Conservation (phyloP, 2,888 invertebrate species). For the Anagyrus pseudococci region DNA sequence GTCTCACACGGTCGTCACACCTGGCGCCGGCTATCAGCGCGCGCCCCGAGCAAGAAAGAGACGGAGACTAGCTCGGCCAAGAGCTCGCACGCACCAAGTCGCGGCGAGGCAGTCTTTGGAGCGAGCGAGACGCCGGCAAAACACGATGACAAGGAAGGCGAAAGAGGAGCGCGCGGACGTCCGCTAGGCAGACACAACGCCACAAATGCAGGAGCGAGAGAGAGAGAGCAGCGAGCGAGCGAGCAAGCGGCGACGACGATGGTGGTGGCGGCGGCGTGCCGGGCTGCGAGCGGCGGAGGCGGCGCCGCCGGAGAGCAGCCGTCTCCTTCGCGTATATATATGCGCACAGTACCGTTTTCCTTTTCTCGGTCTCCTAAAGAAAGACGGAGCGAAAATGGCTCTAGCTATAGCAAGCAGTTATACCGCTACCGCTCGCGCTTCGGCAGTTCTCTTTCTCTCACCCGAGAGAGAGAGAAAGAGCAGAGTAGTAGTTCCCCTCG, state of each 20-base stretch:
- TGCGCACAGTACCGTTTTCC: background rate
- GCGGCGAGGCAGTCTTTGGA: too few species aligned
- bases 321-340: too few species aligned
- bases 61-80: background rate
- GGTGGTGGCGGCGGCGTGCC: too few species aligned
- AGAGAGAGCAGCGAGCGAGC: background rate
- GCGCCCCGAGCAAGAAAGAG: background rate
- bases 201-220: background rate
- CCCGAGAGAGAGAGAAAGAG: too few species aligned
- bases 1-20: too few species aligned
- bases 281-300: too few species aligned
- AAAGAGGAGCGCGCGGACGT: conserved; percentile 13
- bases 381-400: conserved; percentile 30
- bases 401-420: too few species aligned
- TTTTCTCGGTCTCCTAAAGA: conserved; percentile 1
- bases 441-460: too few species aligned
- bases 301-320: too few species aligned
- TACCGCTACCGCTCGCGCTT: too few species aligned
- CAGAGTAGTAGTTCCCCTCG: too few species aligned
- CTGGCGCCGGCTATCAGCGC: too few species aligned
- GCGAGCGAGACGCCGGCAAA: background rate
- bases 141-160: conserved; percentile 7
- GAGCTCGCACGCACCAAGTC: background rate
- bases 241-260: background rate
- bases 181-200: background rate